Evolutionary conservation across 2,888 invertebrate genomes (phyloP).

Genomic region (Trachelus iudaicus): DNA sequence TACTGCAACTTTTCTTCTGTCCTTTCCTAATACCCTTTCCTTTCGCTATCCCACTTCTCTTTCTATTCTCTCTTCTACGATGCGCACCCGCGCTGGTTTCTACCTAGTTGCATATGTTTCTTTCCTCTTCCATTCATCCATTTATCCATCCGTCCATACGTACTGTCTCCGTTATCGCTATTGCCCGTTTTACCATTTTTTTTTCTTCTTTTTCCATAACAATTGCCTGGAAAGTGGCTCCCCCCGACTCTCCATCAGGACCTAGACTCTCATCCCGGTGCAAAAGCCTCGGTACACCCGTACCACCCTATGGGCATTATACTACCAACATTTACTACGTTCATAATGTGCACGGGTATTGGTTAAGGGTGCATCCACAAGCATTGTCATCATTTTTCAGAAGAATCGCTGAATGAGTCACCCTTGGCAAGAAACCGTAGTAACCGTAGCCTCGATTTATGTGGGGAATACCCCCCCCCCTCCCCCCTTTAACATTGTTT

Average conservation of each 20-base stretch:
- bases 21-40: neutral
- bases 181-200: conserved; percentile 39
- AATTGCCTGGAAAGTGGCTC: conserved; percentile 51
- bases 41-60: conserved; percentile 1
- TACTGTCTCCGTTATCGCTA: conserved; percentile 42
- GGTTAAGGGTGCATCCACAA: neutral
- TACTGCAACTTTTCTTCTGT: neutral
- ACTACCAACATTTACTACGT: neutral
- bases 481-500: neutral
- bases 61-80: conserved; percentile 5
- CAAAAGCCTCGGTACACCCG: neutral
- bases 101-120: conserved; percentile 10
- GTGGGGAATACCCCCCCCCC: neutral
- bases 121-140: conserved; percentile 23
- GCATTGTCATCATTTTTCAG: neutral
- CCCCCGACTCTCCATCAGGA: neutral
- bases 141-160: conserved; percentile 27
- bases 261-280: neutral
- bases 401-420: neutral
- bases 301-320: neutral
- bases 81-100: conserved; percentile 6
- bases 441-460: neutral
- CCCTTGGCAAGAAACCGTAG: neutral
- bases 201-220: conserved; percentile 38
- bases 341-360: neutral